A percentile compares a stretch with the other conserved stretches of the same genome.
Evolutionary conservation across 2,113 vertebrate species (phyloP).

Genomic region (Echinops telfairi): DNA sequence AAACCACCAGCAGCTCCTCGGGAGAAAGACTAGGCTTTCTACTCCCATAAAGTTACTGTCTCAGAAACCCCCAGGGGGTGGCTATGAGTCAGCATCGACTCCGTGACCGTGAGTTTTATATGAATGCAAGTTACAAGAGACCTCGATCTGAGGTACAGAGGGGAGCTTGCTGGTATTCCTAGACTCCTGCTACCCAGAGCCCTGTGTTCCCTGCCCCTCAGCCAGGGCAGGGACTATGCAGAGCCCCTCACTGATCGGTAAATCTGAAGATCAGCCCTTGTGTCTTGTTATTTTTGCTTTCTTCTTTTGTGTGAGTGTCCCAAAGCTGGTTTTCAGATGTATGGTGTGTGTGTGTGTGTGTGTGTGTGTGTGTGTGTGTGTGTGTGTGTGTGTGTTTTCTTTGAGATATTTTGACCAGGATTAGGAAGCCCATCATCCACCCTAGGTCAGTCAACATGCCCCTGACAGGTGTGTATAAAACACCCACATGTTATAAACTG

Average conservation of each 20-base stretch:
- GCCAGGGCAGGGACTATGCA: background rate
- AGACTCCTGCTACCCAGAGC: background rate
- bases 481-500: slow-evolving; percentile 49
- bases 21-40: too few species aligned
- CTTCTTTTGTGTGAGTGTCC: background rate
- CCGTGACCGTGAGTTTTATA: too few species aligned
- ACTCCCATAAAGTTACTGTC: too few species aligned
- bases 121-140: too few species aligned
- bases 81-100: too few species aligned
- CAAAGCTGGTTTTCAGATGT: slow-evolving; percentile 28
- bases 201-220: background rate
- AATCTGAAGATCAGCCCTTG: background rate
- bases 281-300: background rate
- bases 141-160: background rate
- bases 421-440: too few species aligned
- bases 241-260: background rate
- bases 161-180: background rate
- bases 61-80: too few species aligned
- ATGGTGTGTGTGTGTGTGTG: too few species aligned
- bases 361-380: too few species aligned
- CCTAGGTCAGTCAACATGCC: background rate
- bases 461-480: slow-evolving; percentile 58
- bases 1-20: too few species aligned
- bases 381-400: too few species aligned
- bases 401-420: too few species aligned